Evolutionary conservation across 2,888 invertebrate species (phyloP).

Genomic region (Coelopa pilipes): DNA sequence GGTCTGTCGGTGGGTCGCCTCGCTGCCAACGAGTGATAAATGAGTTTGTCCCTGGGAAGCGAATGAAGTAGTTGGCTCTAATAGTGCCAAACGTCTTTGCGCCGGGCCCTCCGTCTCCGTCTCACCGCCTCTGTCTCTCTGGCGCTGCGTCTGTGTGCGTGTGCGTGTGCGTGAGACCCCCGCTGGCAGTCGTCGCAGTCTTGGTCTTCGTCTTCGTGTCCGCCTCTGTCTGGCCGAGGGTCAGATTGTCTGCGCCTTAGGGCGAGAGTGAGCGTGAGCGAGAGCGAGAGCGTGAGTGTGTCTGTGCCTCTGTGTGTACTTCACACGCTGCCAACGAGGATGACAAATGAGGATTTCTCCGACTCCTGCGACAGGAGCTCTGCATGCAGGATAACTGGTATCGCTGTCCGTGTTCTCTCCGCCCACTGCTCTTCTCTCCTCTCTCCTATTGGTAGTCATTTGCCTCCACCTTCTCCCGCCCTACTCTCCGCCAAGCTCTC

Average conservation of each 20-base stretch:
- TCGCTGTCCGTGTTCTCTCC: not conserved
- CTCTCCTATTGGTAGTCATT: too few species aligned
- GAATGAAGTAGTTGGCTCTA: constrained; percentile 20
- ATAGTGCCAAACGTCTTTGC: constrained; percentile 13
- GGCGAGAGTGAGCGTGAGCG: not conserved
- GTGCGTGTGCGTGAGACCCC: too few species aligned
- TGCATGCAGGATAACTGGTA: not conserved
- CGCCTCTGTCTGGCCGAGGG: too few species aligned
- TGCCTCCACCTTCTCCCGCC: not conserved
- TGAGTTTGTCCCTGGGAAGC: constrained; percentile 24
- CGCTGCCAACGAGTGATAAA: constrained; percentile 28
- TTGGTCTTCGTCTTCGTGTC: too few species aligned
- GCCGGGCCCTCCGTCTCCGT: not conserved
- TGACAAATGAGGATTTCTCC: constrained; percentile 28
- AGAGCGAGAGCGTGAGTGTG: not conserved
- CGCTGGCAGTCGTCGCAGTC: too few species aligned
- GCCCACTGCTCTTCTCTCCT: too few species aligned
- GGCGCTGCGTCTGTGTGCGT: too few species aligned
- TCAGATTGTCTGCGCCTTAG: too few species aligned
- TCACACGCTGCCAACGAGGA: constrained; percentile 31
- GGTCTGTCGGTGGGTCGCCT: not conserved
- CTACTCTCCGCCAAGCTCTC: not conserved
- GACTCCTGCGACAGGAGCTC: constrained; percentile 8
- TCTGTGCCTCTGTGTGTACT: constrained; percentile 13
- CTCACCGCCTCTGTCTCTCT: not conserved